Evolutionary conservation across 1,140 invertebrate genomes (phyloP).

Genomic region (Ceratina australensis): DNA sequence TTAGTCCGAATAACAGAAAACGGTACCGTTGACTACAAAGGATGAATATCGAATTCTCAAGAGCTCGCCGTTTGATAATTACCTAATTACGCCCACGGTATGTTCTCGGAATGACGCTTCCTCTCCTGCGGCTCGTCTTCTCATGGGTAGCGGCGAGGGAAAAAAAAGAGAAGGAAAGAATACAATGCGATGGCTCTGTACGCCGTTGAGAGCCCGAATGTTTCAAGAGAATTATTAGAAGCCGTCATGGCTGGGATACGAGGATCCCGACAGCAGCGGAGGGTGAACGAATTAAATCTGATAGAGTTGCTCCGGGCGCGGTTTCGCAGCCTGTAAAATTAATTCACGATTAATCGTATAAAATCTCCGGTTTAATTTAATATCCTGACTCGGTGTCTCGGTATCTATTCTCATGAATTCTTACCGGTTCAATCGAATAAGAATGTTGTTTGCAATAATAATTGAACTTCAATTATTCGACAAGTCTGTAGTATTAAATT

Average conservation of each 20-base stretch:
- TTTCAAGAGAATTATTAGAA: constrained; percentile 19
- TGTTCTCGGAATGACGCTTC: constrained; percentile 19
- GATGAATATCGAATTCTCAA: constrained; percentile 42
- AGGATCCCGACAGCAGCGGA: not conserved
- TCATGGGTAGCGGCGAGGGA: constrained; percentile 1
- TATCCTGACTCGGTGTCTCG: no score
- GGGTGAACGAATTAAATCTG: constrained; percentile 43
- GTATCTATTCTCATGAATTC: no score
- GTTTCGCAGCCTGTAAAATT: constrained; percentile 45
- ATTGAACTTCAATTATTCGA: no score
- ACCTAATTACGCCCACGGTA: constrained; percentile 27
- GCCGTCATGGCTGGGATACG: not conserved
- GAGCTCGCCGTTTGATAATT: constrained; percentile 36
- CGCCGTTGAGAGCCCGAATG: not conserved
- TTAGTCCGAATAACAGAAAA: not conserved
- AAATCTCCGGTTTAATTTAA: not conserved
- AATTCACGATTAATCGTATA: constrained; percentile 55
- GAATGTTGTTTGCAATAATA: no score
- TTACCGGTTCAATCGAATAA: no score
- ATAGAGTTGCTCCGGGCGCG: constrained; percentile 1
- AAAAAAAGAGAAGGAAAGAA: not conserved
- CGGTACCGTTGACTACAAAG: constrained; percentile 15
- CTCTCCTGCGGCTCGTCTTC: constrained; percentile 6
- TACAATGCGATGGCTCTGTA: not conserved
- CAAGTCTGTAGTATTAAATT: no score